Percentiles rank a stretch among this genome's conserved stretches.
These are phyloP conservation scores for Chromis chromis DNA, from an alignment of 2,797 vertebrate genomes.

Conservation along the genomic window DNA sequence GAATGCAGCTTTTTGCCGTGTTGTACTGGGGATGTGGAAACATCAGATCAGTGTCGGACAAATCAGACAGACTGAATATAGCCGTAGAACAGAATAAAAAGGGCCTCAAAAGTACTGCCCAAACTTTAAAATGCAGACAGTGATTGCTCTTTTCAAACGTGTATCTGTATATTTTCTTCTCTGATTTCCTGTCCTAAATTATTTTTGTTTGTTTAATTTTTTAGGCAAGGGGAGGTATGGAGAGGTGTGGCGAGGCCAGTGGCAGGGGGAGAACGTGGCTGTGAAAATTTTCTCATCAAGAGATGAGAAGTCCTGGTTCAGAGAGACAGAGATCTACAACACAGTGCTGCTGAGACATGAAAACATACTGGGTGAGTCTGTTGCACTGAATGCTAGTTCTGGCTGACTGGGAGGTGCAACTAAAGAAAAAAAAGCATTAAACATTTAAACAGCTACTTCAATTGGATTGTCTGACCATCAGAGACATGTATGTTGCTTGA, in stretches of 20 bases:
- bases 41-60: neutral
- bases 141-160: neutral
- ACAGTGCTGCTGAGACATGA: constrained; percentile 88
- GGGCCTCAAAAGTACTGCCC: neutral
- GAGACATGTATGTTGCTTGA: neutral
- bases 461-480: neutral
- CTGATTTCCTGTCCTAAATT: neutral
- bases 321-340: constrained; percentile 90
- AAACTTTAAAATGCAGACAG: neutral
- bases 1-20: constrained; percentile 14
- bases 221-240: constrained; percentile 87
- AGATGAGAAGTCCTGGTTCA: constrained; percentile 89
- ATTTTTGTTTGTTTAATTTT: neutral
- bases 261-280: constrained; percentile 89
- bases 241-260: constrained; percentile 89
- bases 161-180: neutral
- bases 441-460: neutral
- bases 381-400: neutral
- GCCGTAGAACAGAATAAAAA: neutral
- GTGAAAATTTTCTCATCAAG: constrained; percentile 90
- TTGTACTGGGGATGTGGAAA: constrained; percentile 21
- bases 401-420: neutral
- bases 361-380: constrained; percentile 86
- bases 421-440: neutral
- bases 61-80: neutral